Percentiles rank a stretch among this genome's conserved stretches.
phyloP scores from a whole-genome alignment of 2,888 invertebrate species.

The Lasius fuliginosus region DNA sequence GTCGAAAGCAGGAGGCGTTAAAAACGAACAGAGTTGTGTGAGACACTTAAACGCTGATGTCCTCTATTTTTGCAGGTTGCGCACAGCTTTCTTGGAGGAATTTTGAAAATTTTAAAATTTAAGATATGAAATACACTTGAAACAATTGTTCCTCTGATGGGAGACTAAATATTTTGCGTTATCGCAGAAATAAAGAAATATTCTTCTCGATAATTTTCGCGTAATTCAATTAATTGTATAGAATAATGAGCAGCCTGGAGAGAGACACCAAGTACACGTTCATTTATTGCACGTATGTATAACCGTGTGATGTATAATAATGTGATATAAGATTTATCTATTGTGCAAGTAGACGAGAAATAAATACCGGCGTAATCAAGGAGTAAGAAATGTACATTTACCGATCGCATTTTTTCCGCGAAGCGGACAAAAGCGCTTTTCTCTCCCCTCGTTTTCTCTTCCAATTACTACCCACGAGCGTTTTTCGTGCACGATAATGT shows the following conservation, averaged over 20 bases:
- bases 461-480: slow-evolving; percentile 6
- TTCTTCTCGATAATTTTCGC: neutral
- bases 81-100: neutral
- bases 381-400: slow-evolving; percentile 4
- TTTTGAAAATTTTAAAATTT: neutral
- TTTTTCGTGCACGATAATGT: slow-evolving; percentile 52
- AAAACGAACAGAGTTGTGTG: slow-evolving; percentile 15
- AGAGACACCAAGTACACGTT: no score
- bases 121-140: neutral
- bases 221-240: neutral
- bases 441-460: slow-evolving; percentile 2
- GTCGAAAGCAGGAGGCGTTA: slow-evolving; percentile 11
- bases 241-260: no score
- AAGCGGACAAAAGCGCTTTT: slow-evolving; percentile 13
- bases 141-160: neutral
- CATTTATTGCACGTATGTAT: neutral
- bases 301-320: neutral
- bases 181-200: neutral
- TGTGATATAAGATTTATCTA: no score
- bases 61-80: neutral
- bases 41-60: slow-evolving; percentile 3
- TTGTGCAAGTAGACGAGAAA: neutral
- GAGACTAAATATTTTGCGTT: neutral
- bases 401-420: neutral
- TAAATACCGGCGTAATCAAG: neutral